Evolutionary conservation across 92 coral and sea anemone species (phyloP).

Genomic region (Hydrozoanthus gracilis): DNA sequence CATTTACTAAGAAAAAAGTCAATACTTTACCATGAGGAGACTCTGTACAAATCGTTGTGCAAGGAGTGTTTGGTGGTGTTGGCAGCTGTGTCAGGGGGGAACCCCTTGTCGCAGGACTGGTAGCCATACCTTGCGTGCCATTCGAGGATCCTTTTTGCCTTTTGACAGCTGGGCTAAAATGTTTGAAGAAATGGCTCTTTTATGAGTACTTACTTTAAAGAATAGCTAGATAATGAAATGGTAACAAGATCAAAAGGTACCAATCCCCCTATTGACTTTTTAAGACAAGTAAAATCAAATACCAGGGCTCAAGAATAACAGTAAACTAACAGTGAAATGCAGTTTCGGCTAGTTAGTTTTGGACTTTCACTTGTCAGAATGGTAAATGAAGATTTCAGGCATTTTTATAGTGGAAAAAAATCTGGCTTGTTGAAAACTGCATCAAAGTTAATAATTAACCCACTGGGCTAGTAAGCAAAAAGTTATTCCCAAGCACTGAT

Average conservation of each 20-base stretch:
- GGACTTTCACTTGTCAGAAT: too few relatives aligned
- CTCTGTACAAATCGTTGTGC: constrained; percentile 11
- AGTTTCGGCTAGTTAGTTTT: too few relatives aligned
- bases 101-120: constrained; percentile 34
- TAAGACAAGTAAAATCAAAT: too few relatives aligned
- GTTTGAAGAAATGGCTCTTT: constrained; percentile 26
- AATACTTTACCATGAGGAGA: constrained; percentile 5
- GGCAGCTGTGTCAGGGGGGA: constrained; percentile 30
- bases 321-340: too few relatives aligned
- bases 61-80: constrained; percentile 68
- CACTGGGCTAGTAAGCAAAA: too few relatives aligned
- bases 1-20: too few relatives aligned
- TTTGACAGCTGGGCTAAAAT: constrained; percentile 29
- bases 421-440: too few relatives aligned
- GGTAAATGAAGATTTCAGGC: too few relatives aligned
- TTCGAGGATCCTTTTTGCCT: constrained; percentile 1
- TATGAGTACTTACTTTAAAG: not conserved
- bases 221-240: not conserved
- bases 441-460: too few relatives aligned
- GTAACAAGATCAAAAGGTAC: not conserved
- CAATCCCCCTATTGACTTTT: not conserved
- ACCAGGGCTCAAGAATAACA: too few relatives aligned
- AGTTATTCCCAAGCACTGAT: not conserved
- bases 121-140: not conserved
- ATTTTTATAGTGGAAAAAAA: too few relatives aligned